Conservation (phyloP, 1,140 invertebrate species). For the Trichonephila inaurata region DNA sequence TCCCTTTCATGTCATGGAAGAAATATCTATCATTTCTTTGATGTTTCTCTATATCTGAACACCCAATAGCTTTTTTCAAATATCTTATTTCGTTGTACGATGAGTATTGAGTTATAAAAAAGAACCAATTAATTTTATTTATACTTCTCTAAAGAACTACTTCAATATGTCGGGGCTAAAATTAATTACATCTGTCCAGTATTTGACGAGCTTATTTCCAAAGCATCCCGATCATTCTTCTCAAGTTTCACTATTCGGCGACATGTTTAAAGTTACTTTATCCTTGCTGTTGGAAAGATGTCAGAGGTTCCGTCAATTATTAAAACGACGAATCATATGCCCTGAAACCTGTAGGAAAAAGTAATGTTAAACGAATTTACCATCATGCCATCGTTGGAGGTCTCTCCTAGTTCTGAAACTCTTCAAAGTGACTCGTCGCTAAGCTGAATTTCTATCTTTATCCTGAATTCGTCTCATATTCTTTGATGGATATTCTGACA, state of each 20-base stretch:
- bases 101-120: background rate
- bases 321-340: background rate
- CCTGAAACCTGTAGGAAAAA: background rate
- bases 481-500: background rate
- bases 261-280: background rate
- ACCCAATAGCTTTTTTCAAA: background rate
- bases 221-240: constrained; percentile 35
- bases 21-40: background rate
- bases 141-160: background rate
- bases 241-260: constrained; percentile 7
- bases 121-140: constrained; percentile 18
- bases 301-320: background rate
- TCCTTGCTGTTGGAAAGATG: background rate
- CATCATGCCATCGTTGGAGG: constrained; percentile 6
- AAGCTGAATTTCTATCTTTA: background rate
- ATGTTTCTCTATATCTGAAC: background rate
- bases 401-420: background rate
- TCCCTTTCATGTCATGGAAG: too few relatives aligned
- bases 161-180: background rate
- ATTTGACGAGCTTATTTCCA: background rate
- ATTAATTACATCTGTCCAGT: background rate
- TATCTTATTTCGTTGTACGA: background rate
- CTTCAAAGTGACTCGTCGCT: background rate
- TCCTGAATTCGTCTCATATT: background rate
- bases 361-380: background rate